These are phyloP conservation scores for Pangasius mekongensis DNA, from an alignment of 2,797 vertebrate species.

Conservation along the genomic window DNA sequence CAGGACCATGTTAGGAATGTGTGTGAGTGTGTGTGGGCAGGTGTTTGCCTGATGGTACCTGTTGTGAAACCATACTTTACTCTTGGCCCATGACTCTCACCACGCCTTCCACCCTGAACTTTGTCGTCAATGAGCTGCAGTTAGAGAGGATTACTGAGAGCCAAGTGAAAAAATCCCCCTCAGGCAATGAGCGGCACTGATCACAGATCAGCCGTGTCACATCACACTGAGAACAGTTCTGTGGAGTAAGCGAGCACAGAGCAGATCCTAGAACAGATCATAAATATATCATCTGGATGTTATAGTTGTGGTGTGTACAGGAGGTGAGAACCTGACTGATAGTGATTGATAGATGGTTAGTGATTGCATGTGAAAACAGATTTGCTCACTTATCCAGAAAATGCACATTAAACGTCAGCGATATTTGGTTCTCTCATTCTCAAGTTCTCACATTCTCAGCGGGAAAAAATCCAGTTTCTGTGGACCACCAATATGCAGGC, in stretches of 20 bases:
- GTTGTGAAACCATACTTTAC: slow-evolving; percentile 55
- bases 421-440: neutral
- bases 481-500: neutral
- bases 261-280: neutral
- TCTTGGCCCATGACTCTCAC: slow-evolving; percentile 42
- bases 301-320: neutral
- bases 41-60: slow-evolving; percentile 66
- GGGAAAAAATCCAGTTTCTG: neutral
- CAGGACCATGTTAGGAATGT: slow-evolving; percentile 66
- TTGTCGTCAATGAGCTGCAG: slow-evolving; percentile 50
- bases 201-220: neutral
- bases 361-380: neutral
- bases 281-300: neutral
- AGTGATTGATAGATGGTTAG: too few relatives aligned
- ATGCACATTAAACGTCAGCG: neutral
- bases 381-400: neutral
- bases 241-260: neutral
- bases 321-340: neutral
- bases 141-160: slow-evolving; percentile 13
- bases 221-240: neutral
- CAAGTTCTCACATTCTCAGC: neutral
- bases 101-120: slow-evolving; percentile 65
- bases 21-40: slow-evolving; percentile 64
- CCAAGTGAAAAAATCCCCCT: slow-evolving; percentile 10
- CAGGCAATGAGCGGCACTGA: neutral